These are phyloP conservation scores for Progne subis DNA, from an alignment of 2,113 vertebrate species.

Conservation along the genomic window DNA sequence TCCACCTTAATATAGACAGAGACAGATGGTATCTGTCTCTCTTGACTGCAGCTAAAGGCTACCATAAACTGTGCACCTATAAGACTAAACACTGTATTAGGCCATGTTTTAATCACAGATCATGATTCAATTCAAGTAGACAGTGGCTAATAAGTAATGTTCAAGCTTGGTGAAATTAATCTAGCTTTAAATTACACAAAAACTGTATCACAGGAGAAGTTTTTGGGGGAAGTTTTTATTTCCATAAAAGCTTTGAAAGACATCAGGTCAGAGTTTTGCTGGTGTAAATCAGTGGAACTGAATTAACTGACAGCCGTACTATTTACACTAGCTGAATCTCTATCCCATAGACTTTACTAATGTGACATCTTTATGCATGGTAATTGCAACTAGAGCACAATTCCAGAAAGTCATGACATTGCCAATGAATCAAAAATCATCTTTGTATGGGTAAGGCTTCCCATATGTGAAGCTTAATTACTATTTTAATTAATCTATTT, in stretches of 20 bases:
- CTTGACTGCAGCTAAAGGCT: neutral
- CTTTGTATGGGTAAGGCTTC: neutral
- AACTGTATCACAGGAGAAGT: neutral
- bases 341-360: neutral
- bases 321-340: neutral
- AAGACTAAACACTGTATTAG: neutral
- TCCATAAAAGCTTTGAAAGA: neutral
- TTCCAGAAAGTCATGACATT: neutral
- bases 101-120: neutral
- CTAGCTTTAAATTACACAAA: neutral
- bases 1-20: neutral
- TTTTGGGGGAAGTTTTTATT: neutral
- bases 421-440: neutral
- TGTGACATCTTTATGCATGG: neutral
- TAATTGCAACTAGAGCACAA: neutral
- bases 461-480: neutral
- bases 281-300: neutral
- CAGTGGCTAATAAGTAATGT: neutral
- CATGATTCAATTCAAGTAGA: neutral
- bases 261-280: neutral
- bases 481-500: neutral
- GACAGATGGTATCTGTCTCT: neutral
- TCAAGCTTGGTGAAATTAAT: neutral
- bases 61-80: neutral
- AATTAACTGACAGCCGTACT: neutral